These are phyloP conservation scores for Calliphora vomitoria DNA, from an alignment of 2,888 invertebrate species.

Conservation along the genomic window DNA sequence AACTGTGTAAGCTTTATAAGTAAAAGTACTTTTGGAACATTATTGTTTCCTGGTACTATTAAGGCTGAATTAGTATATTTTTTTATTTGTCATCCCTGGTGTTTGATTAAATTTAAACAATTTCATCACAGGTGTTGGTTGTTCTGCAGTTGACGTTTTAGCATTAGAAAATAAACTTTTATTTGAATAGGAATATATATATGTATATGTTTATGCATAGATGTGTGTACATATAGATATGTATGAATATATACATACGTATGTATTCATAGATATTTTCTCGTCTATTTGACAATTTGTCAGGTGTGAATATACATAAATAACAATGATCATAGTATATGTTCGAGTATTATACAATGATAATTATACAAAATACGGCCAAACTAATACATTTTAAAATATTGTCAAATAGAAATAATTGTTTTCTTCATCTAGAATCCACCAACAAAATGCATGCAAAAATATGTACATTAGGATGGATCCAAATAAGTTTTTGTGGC, in stretches of 20 bases:
- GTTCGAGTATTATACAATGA: conserved; percentile 20
- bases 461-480: neutral
- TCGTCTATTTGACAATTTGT: conserved; percentile 74
- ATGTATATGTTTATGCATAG: neutral
- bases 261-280: conserved; percentile 22
- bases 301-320: conserved; percentile 76
- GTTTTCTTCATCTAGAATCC: neutral
- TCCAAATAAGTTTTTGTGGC: no score
- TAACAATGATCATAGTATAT: conserved; percentile 43
- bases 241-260: neutral
- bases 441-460: neutral
- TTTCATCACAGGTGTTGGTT: conserved; percentile 81
- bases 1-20: no score
- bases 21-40: no score
- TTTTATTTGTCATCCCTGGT: conserved; percentile 16
- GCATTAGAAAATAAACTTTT: conserved; percentile 39
- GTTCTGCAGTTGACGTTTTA: conserved; percentile 74
- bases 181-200: neutral
- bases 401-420: conserved; percentile 51
- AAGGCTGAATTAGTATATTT: neutral
- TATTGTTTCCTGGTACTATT: neutral
- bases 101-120: conserved; percentile 77
- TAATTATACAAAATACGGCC: conserved; percentile 35
- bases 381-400: conserved; percentile 40
- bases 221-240: neutral